Evolutionary conservation across 2,888 invertebrate genomes (phyloP), one percentile per base, ranked within the genome.

Genomic region (Gibbula magus): DNA sequence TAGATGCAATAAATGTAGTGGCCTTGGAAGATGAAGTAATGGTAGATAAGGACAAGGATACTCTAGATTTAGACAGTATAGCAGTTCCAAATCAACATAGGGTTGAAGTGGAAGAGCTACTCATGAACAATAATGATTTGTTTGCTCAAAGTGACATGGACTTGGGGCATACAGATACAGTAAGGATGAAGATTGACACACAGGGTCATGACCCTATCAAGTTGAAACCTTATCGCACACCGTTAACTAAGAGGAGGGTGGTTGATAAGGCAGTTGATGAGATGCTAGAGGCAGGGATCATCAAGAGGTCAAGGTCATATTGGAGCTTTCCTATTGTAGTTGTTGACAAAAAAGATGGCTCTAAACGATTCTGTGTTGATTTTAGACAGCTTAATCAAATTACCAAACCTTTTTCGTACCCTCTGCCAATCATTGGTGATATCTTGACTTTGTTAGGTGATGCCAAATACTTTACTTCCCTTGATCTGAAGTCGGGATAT

Each of bases 131-230:
- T n/a, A n/a, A n/a, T n/a, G n/a, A n/a, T n/a, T 10, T 52, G 16
- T 52, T 52, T 52, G 52, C 52, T 18, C 2, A 1, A 3, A 52
- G 52, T 3, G 52, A 52, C 52, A 52, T 3, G 3, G 52, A 52
- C 51, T 51, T 51, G 16, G 51, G 51, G 51, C 51, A 51, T n/a
- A 52, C 52, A 3, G 52, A 52, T 3, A 52, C 52, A 2, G 52
- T n/a, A n/a, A n/a, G n/a, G n/a, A n/a, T n/a, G n/a, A n/a, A n/a
- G n/a, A n/a, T n/a, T n/a, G n/a, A n/a, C n/a, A 1, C 53, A 29
- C n/a, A 79, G 81, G 81, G 35, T 78, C 52, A 52, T 0, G 1
- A 13, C 52, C 52, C 52, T n/a, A 52, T 52, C 52, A 52, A 3
- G 52, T 0, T 2, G 3, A 52, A 3, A 3, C 52, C 52, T 0